Evolutionary conservation across 2,888 invertebrate species (phyloP).

Genomic region (Taenaris catops): DNA sequence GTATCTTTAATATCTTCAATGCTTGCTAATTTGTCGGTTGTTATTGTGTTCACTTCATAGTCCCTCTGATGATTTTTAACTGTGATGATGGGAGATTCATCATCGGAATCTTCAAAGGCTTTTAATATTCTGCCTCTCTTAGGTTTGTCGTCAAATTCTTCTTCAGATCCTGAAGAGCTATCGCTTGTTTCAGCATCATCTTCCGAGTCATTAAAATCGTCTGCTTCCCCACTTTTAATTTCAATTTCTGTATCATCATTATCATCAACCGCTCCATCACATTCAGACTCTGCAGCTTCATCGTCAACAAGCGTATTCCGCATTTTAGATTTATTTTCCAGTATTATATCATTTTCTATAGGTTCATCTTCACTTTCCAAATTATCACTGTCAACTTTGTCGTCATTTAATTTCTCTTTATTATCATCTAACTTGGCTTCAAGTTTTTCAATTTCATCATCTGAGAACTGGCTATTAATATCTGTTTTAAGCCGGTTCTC

Average conservation of each 20-base stretch:
- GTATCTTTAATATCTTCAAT: conserved; percentile 32
- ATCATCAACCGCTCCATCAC: conserved; percentile 36
- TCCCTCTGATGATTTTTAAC: neutral
- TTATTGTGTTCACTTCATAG: too few species aligned
- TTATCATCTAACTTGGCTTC: conserved; percentile 54
- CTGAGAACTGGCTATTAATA: conserved; percentile 51
- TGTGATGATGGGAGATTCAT: conserved; percentile 37
- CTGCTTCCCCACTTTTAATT: conserved; percentile 34
- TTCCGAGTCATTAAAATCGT: conserved; percentile 38
- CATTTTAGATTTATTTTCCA: conserved; percentile 48
- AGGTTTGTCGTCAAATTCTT: conserved; percentile 38
- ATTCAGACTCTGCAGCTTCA: conserved; percentile 73
- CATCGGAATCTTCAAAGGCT: conserved; percentile 72
- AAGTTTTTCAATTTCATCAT: conserved; percentile 63
- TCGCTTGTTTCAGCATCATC: conserved; percentile 44
- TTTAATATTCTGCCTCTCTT: conserved; percentile 66
- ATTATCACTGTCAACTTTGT: conserved; percentile 40
- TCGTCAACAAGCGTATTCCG: conserved; percentile 61
- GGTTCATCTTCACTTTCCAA: conserved; percentile 75
- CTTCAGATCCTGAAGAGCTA: conserved; percentile 47
- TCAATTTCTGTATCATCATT: conserved; percentile 31
- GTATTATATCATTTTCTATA: conserved; percentile 40
- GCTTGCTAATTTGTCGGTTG: conserved; percentile 1
- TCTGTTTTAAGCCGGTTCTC: conserved; percentile 62
- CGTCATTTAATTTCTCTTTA: conserved; percentile 29